A percentile compares a stretch with the other conserved stretches of the same genome.
Evolutionary conservation across 2,113 vertebrate genomes (phyloP).

Genomic region (Crotalus horridus): DNA sequence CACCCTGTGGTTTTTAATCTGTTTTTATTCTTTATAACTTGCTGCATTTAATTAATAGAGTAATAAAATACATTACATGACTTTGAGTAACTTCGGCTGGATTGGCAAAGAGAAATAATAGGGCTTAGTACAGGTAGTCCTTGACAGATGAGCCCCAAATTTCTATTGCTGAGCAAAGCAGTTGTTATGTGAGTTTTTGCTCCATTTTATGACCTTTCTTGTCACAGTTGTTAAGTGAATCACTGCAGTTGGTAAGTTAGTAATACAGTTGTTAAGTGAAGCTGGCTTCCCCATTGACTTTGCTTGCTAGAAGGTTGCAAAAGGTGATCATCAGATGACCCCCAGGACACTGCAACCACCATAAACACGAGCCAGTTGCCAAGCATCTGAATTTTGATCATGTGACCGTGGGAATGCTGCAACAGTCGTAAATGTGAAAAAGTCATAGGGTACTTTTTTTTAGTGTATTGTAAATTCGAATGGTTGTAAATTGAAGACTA

Average conservation of each 20-base stretch:
- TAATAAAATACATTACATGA: background rate
- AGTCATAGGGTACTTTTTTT: background rate
- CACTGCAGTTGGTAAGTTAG: background rate
- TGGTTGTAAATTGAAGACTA: background rate
- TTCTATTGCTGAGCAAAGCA: background rate
- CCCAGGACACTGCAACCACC: background rate
- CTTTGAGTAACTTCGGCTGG: background rate
- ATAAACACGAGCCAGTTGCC: background rate
- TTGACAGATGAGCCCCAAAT: background rate
- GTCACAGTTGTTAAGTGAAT: background rate
- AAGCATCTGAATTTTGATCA: background rate
- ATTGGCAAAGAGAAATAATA: background rate
- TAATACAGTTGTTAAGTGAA: background rate
- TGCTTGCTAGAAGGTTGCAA: background rate
- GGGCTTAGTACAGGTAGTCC: background rate
- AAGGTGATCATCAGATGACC: background rate
- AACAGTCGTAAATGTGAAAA: background rate
- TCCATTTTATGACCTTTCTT: background rate
- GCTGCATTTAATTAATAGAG: background rate
- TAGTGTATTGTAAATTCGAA: background rate
- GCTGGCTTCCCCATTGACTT: background rate
- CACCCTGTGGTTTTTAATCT: background rate
- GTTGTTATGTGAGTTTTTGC: background rate
- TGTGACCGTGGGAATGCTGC: background rate
- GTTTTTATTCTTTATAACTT: background rate